Conservation (phyloP, 2,797 vertebrate species). For the Fringilla coelebs region DNA sequence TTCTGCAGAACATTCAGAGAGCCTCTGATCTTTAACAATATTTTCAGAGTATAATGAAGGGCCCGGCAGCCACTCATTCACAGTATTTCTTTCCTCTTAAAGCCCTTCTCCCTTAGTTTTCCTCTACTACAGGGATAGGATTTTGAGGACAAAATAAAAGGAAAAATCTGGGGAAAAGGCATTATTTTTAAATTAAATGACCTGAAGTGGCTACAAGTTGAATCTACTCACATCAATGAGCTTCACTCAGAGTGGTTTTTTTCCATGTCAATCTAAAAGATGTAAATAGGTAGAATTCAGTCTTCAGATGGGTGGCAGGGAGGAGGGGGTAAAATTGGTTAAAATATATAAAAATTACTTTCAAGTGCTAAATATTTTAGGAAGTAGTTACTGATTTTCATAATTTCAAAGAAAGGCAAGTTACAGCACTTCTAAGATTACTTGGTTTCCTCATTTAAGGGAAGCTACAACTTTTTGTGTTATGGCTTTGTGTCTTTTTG, state of each 20-base stretch:
- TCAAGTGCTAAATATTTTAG: background rate
- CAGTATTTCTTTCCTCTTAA: background rate
- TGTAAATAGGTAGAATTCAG: background rate
- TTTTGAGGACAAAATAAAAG: background rate
- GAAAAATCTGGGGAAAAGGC: background rate
- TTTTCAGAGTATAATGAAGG: background rate
- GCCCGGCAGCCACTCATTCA: background rate
- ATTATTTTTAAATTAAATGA: background rate
- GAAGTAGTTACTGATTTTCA: background rate
- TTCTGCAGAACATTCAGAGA: background rate
- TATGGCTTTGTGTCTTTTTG: background rate
- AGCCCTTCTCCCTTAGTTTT: background rate
- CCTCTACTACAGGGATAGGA: background rate
- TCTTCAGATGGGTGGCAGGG: fast-evolving
- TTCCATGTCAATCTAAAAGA: background rate
- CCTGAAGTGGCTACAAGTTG: background rate
- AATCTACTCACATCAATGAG: background rate
- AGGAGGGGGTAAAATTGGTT: background rate
- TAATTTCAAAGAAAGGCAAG: background rate
- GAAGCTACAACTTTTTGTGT: background rate
- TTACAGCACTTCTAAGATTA: background rate
- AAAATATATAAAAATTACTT: background rate
- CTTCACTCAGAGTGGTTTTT: background rate
- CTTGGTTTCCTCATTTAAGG: background rate
- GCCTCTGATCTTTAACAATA: background rate